These are phyloP conservation scores for Bursaphelenchus okinawaensis DNA, from an alignment of 2,888 invertebrate genomes.

Conservation along the genomic window DNA sequence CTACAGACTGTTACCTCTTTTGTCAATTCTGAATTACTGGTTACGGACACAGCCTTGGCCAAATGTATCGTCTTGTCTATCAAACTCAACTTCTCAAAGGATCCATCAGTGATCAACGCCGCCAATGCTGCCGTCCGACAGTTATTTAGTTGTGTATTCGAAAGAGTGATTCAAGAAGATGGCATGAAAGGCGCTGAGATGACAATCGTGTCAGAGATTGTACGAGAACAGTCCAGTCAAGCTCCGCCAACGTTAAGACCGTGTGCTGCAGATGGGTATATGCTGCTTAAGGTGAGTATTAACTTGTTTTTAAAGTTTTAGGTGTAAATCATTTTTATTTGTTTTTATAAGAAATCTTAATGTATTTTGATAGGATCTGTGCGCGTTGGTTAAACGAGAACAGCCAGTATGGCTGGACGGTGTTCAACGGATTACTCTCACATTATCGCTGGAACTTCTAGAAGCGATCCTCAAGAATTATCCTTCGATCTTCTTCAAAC, in stretches of 20 bases:
- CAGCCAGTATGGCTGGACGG: conserved; percentile 90
- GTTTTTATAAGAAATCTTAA: too few relatives aligned
- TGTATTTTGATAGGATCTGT: conserved; percentile 72
- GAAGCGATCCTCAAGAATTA: conserved; percentile 79
- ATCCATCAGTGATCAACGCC: conserved; percentile 88
- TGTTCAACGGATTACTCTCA: conserved; percentile 91
- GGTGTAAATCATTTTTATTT: conserved; percentile 16
- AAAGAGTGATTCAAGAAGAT: conserved; percentile 60
- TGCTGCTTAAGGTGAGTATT: conserved; percentile 75
- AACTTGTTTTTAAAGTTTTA: background rate
- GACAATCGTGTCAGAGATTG: conserved; percentile 18
- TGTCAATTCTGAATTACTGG: conserved; percentile 87
- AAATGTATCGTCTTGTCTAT: conserved; percentile 91
- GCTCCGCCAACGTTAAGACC: conserved; percentile 68
- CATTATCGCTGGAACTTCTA: conserved; percentile 87
- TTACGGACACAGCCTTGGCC: conserved; percentile 86
- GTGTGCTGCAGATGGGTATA: conserved; percentile 74
- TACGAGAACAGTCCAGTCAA: conserved; percentile 9
- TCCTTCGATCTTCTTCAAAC: conserved; percentile 60
- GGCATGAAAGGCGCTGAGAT: conserved; percentile 38
- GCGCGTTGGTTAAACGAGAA: conserved; percentile 91
- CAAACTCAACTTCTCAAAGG: conserved; percentile 88
- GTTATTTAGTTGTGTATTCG: conserved; percentile 73
- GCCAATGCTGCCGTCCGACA: conserved; percentile 96
- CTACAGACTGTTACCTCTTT: conserved; percentile 80